Conservation (phyloP, 2,797 vertebrate species). For the Apodemus agrarius region DNA sequence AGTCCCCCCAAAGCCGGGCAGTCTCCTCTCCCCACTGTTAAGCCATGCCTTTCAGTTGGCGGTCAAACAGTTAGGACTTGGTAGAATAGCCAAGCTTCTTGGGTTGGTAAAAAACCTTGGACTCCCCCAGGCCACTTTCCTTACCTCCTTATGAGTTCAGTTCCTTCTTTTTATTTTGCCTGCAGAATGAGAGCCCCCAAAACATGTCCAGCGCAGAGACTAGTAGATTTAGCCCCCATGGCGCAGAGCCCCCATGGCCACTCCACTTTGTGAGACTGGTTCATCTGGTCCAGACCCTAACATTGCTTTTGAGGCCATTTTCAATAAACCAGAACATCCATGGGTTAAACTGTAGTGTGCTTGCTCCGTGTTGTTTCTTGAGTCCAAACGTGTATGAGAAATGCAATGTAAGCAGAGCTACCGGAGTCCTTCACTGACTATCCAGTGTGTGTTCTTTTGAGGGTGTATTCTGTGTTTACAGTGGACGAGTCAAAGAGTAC, state of each 20-base stretch:
- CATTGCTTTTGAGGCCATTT: neutral
- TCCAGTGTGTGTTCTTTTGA: neutral
- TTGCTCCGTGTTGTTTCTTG: neutral
- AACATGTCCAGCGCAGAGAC: neutral
- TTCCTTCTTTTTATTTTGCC: neutral
- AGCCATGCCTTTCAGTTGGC: neutral
- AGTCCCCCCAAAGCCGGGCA: neutral
- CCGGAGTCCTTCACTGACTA: neutral
- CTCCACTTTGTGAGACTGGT: neutral
- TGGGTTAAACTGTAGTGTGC: neutral
- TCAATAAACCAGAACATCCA: neutral
- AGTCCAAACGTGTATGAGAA: neutral
- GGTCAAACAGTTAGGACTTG: neutral
- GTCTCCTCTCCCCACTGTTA: neutral
- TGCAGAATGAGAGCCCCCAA: neutral
- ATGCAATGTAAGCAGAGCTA: neutral
- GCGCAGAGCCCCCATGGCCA: neutral
- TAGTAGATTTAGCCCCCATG: neutral
- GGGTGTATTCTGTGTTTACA: neutral
- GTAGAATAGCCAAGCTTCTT: rapidly evolving
- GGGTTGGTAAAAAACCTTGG: rapidly evolving
- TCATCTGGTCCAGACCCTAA: neutral
- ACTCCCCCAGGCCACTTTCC: neutral
- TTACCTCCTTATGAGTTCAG: rapidly evolving
- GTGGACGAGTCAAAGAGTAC: neutral